Conservation (phyloP, 1,140 invertebrate genomes). For the Triops longicaudatus region DNA sequence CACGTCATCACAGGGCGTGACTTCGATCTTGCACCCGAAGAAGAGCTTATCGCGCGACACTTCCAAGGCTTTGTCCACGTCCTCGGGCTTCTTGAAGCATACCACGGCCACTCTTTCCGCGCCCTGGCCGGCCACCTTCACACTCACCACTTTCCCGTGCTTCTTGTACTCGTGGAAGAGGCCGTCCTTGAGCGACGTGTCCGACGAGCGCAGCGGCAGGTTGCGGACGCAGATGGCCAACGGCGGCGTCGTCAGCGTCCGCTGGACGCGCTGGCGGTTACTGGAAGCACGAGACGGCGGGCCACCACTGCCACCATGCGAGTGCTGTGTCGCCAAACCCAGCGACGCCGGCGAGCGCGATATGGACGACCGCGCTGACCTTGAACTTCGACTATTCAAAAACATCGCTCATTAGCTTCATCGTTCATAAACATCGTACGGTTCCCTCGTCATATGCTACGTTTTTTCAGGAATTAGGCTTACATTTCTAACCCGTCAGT, state of each 20-base stretch:
- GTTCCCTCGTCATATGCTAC: no score
- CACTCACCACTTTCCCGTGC: slow-evolving; percentile 92
- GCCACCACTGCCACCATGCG: background rate
- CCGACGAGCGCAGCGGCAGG: slow-evolving; percentile 74
- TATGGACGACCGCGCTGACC: background rate
- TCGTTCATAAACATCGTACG: no score
- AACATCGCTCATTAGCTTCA: no score
- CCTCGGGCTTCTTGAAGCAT: slow-evolving; percentile 93
- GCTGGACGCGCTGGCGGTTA: background rate
- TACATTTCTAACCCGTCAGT: no score
- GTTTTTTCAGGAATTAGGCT: no score
- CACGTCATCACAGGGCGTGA: slow-evolving; percentile 74
- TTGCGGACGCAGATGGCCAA: slow-evolving; percentile 87
- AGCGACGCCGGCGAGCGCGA: slow-evolving; percentile 17
- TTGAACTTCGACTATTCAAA: background rate
- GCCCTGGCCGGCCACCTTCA: slow-evolving; percentile 75
- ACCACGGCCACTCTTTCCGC: slow-evolving; percentile 76
- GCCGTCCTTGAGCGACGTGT: slow-evolving; percentile 91
- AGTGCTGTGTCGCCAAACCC: background rate
- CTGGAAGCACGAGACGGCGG: slow-evolving; percentile 5
- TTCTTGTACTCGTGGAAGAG: slow-evolving; percentile 98
- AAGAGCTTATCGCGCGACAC: slow-evolving; percentile 92
- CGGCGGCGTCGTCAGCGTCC: slow-evolving; percentile 60
- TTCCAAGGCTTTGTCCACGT: slow-evolving; percentile 89
- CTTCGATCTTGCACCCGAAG: slow-evolving; percentile 91